phyloP scores from a whole-genome alignment of 2,113 vertebrate species.

The Pelvicachromis taeniatus region DNA sequence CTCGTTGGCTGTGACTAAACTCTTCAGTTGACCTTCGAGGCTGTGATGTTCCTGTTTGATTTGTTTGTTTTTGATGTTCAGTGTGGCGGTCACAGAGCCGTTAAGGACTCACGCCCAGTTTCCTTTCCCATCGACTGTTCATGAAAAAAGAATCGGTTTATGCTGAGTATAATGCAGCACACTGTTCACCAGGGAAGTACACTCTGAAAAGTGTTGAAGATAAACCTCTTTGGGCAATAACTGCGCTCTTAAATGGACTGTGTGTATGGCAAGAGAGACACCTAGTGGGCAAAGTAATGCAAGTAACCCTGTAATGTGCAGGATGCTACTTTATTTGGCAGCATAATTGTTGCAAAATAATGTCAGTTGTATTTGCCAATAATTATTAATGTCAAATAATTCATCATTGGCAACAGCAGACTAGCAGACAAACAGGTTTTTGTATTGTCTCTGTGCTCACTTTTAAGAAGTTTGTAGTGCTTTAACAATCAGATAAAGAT shows the following conservation, averaged over 20 bases:
- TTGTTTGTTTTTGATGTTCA: background rate
- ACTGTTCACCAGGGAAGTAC: background rate
- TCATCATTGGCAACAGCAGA: background rate
- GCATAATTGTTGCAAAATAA: background rate
- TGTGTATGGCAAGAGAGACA: constrained; percentile 25
- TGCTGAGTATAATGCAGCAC: background rate
- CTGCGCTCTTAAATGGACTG: background rate
- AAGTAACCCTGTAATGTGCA: background rate
- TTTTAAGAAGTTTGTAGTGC: background rate
- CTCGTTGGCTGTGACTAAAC: constrained; percentile 33
- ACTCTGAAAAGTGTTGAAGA: background rate
- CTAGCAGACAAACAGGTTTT: background rate
- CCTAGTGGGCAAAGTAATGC: constrained; percentile 13
- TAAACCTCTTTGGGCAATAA: background rate
- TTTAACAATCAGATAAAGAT: background rate
- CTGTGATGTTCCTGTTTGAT: background rate
- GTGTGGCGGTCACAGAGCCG: background rate
- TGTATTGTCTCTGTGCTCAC: background rate
- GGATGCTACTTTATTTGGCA: background rate
- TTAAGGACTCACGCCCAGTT: background rate
- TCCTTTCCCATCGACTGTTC: background rate
- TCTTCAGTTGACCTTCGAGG: background rate
- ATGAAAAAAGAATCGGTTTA: background rate
- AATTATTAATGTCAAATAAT: background rate
- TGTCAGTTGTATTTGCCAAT: background rate